Base-by-base conservation (phyloP, 2,888 invertebrate species). In the Isoperla grammatica region DNA sequence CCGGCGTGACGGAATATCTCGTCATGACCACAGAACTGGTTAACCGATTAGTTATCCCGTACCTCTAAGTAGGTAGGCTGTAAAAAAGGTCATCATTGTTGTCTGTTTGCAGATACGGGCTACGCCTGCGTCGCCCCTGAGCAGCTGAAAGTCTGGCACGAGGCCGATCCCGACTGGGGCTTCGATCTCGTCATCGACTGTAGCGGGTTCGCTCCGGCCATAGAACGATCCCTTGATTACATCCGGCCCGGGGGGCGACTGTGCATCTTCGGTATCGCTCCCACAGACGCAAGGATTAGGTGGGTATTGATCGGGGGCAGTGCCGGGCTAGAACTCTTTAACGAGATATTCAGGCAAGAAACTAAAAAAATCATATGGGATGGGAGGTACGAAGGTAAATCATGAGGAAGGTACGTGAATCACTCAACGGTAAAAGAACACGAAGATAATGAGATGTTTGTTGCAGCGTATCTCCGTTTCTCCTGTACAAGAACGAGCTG, bases 181-280 rank as follows among this genome's bases (percentile, higher is more conserved):
- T 86, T 81, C 65, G 85, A 87, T 66, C 74, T 87, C 43, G 81
- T 84, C 9, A 77, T 88, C n/a, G 87, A 88, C 65, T 87, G 87
- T 68, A 87, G 86, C 69, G 87, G 87, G 70, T 84, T 79, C 9
- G 84, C 82, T 1, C 82, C 83, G 60, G 87, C 86, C 0, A 82
- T 87, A 73, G 85, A 87, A 69, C 75, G 80, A 2, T 82, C 77
- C 2, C 72, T 87, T 56, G 74, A 78, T 35, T 74, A 84, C 37
- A 61, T 87, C 60, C 74, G 73, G 8, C 73, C 72, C 1, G 86
- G 86, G 0, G 87, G 86, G 0, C 84, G 82, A 65, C 79, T 87
- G 46, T 81, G 85, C 4, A 73, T 86, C 23, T 88, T 88, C 66
- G 88, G 87, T 1, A 85, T 87, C 59, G 83, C 85, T 11, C 74